These are phyloP conservation scores for Ormia ochracea DNA, from an alignment of 2,888 invertebrate species.

Conservation along the genomic window DNA sequence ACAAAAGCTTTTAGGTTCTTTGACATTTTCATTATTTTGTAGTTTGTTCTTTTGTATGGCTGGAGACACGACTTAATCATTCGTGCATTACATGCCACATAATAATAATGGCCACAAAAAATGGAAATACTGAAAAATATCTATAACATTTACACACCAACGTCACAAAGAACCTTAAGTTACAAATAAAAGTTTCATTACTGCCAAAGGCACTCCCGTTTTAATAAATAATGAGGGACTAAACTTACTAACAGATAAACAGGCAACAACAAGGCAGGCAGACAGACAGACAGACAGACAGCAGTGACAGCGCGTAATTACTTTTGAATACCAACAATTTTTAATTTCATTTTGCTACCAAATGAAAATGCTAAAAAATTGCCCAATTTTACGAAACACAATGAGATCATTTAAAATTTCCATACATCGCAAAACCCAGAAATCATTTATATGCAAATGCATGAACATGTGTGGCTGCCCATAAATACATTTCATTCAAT, in stretches of 20 bases:
- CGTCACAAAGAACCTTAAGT: slow-evolving; percentile 33
- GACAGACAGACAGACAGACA: slow-evolving; percentile 6
- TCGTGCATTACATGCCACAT: slow-evolving; percentile 57
- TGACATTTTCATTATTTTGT: slow-evolving; percentile 34
- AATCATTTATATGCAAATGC: too few relatives aligned
- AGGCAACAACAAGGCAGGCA: neutral
- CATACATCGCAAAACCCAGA: too few relatives aligned
- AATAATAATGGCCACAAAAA: slow-evolving; percentile 22
- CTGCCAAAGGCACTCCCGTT: slow-evolving; percentile 48
- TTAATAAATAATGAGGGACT: neutral
- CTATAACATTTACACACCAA: neutral
- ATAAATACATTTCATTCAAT: too few relatives aligned
- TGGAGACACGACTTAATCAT: slow-evolving; percentile 54
- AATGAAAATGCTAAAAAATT: slow-evolving; percentile 19
- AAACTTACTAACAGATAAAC: neutral
- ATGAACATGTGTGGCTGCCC: too few relatives aligned
- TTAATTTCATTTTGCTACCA: neutral
- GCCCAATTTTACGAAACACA: neutral
- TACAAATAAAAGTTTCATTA: slow-evolving; percentile 20
- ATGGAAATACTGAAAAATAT: neutral
- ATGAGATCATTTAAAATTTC: neutral
- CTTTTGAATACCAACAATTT: neutral
- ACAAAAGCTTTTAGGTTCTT: slow-evolving; percentile 34
- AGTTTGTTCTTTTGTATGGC: neutral
- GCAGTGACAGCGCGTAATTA: neutral